Evolutionary conservation across 2,888 invertebrate genomes (phyloP), one percentile per base, ranked within the genome.

Genomic region (Acanthoscelides obtectus): DNA sequence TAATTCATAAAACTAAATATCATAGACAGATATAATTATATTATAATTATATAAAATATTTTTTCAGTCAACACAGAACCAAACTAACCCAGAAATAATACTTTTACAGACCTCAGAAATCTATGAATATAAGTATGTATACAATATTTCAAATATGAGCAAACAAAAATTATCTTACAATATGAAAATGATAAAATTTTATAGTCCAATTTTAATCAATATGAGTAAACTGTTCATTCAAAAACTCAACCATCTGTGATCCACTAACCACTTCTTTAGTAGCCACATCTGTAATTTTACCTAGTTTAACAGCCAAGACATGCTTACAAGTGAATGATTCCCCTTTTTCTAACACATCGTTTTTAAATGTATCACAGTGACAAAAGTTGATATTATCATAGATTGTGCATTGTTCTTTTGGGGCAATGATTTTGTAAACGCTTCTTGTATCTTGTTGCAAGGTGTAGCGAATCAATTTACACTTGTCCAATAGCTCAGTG

Each of bases 311-410:
- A 1, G 90, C 92, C 74, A 93, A 79, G 22, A 93, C 85, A 82
- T 93, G 93, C 78, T 92, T 90, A 78, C 93, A 93, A 1, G 89
- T 89, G 64, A 90, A 81, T 76, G 87, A 86, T 17, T 80, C 80
- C 74, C 85, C 86, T 27, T 84, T 82, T 68, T 87, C 87, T 67
- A 93, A 81, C 22, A 93, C 92, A 73, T 87, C 83, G 64, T 81
- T 81, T 68, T 86, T 86, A 76, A 92, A 93, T 0, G 89, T 88
- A n/a, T 80, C 84, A 78, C 93, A 93, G 8, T 89, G 87, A 74
- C 93, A 93, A 80, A 88, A 93, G 80, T 93, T 93, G 8, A 91
- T 84, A 22, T 87, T 83, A 0, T 90, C 89, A 77, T 92, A 90
- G 25, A 93, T 82, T 69, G 89, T 88, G 74, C 90, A 90, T 70